phyloP scores from a whole-genome alignment of 2,113 vertebrate genomes.

The Gorsachius goisagi region DNA sequence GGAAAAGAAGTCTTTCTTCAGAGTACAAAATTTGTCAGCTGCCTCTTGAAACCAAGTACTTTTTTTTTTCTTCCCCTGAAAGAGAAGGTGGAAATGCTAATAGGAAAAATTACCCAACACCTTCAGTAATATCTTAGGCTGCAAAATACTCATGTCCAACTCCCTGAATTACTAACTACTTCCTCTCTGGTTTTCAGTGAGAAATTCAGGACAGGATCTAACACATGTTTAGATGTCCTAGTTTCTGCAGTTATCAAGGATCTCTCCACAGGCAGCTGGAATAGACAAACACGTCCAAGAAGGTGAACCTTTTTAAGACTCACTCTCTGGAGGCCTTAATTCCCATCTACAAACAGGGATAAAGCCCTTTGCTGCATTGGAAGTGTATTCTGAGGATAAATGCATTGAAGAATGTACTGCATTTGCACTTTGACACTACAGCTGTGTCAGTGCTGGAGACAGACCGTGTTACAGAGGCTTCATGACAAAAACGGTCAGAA shows the following conservation, averaged over 20 bases:
- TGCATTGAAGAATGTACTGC: background rate
- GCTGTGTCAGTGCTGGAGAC: slow-evolving; percentile 5
- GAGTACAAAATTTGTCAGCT: background rate
- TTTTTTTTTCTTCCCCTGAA: background rate
- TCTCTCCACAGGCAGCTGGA: background rate
- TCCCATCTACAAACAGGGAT: background rate
- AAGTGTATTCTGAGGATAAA: slow-evolving; percentile 19
- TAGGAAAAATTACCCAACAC: background rate
- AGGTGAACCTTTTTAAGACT: background rate
- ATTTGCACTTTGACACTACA: slow-evolving; percentile 49
- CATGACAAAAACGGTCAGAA: background rate
- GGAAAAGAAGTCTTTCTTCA: background rate
- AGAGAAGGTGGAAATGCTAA: background rate
- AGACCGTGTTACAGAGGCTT: background rate
- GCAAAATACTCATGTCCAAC: background rate
- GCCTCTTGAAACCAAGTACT: background rate
- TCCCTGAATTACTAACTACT: background rate
- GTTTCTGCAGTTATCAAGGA: background rate
- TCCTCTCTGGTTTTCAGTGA: background rate
- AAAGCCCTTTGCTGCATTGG: background rate
- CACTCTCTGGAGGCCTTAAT: background rate
- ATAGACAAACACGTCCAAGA: background rate
- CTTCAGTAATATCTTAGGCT: background rate
- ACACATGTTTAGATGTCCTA: background rate
- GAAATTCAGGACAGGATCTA: background rate